Evolutionary conservation across 2,888 invertebrate genomes (phyloP), one percentile per base, ranked within the genome.

Genomic region (Malthinus flaveolus): DNA sequence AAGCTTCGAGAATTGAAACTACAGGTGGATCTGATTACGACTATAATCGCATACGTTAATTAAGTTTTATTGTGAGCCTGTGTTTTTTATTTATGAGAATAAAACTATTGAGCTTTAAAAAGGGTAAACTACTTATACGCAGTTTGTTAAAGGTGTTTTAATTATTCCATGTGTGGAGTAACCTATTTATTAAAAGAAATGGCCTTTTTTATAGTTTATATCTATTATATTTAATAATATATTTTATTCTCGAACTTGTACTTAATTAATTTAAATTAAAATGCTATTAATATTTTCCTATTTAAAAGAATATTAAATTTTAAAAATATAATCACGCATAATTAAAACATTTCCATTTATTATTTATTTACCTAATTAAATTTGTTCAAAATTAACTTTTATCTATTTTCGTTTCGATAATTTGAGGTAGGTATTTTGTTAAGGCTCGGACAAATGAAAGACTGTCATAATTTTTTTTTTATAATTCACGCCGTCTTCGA

Each of bases 251-350:
- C 74, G 72, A 75, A 71, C 70, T 73, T 76, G 76, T 77, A n/a
- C n/a, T n/a, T n/a, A 77, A 75, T 75, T 76, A 74, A 75, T 76
- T 76, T 76, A 71, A 73, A 74, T 68, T 74, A 73, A 74, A 75
- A 73, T 75, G 75, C 76, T 77, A 77, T 78, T 78, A 75, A 77
- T 77, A 77, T 78, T 78, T 78, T 77, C 78, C 74, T 78, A 78
- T 76, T 75, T 75, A 76, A 77, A n/a, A n/a, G n/a, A n/a, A n/a
- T n/a, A n/a, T 72, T 72, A 75, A 71, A 74, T 75, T 73, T 74
- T 75, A 73, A 75, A 75, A 77, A 76, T 75, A 76, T 76, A 77
- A 76, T 76, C 76, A 77, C 74, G 75, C 76, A 76, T 77, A 76
- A 75, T 73, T 69, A 72, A 71, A 71, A 71, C 64, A 67, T 67